phyloP scores from a whole-genome alignment of 2,113 vertebrate species.

The Recurvirostra avosetta region DNA sequence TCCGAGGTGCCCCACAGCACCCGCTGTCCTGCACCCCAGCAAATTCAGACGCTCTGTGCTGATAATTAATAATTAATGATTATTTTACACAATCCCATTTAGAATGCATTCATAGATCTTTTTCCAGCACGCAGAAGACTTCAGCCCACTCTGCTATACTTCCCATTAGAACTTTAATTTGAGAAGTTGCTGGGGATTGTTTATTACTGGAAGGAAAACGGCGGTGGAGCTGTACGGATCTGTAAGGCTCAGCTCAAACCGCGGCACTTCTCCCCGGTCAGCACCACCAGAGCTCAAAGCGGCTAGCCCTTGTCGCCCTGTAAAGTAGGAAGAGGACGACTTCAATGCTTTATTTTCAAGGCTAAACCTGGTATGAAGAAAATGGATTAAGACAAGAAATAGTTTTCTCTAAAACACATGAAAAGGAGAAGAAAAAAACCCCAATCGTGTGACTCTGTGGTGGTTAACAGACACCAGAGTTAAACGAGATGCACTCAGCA shows the following conservation, averaged over 20 bases:
- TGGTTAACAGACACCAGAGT: not conserved
- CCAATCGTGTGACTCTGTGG: not conserved
- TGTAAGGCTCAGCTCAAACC: not conserved
- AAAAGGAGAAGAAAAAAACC: not conserved
- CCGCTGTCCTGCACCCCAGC: not conserved
- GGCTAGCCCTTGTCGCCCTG: not conserved
- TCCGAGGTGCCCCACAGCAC: not conserved
- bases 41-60: fast-evolving
- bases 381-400: not conserved
- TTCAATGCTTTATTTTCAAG: not conserved
- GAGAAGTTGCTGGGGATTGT: not conserved
- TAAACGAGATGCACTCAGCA: not conserved
- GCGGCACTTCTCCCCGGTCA: too few species aligned
- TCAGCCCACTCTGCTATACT: not conserved
- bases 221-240: fast-evolving
- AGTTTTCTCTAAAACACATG: not conserved
- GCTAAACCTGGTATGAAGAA: not conserved
- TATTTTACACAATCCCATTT: not conserved
- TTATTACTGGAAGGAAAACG: not conserved
- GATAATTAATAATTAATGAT: not conserved
- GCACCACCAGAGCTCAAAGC: not conserved
- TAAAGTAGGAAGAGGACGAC: not conserved
- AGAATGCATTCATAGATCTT: not conserved
- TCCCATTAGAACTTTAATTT: not conserved
- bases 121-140: not conserved